Evolutionary conservation across 2,888 invertebrate genomes (phyloP).

Genomic region (Eudemis profundana): DNA sequence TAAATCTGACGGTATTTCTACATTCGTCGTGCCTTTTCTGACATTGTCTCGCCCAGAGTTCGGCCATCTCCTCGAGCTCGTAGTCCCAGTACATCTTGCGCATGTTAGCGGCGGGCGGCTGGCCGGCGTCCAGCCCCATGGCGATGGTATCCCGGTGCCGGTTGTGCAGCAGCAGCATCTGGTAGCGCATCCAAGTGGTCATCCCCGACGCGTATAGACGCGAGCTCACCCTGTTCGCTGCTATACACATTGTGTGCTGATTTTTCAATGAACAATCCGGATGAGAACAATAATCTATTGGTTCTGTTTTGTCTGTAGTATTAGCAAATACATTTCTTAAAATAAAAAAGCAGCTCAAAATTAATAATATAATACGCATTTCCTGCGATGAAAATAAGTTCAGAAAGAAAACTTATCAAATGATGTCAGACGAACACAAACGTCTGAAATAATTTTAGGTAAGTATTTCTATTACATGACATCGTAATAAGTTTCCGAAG

Average conservation of each 20-base stretch:
- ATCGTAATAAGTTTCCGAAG: no score
- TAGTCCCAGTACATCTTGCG: slow-evolving; percentile 83
- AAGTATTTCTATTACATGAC: no score
- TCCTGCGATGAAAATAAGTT: slow-evolving; percentile 44
- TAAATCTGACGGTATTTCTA: slow-evolving; percentile 75
- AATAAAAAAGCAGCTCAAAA: slow-evolving; percentile 59
- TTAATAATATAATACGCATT: slow-evolving; percentile 58
- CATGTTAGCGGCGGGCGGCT: slow-evolving; percentile 81
- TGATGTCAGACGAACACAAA: no score
- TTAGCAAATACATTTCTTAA: slow-evolving; percentile 51
- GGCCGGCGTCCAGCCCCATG: slow-evolving; percentile 77
- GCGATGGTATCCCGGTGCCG: slow-evolving; percentile 79
- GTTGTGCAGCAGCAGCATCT: slow-evolving; percentile 75
- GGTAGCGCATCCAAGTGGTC: slow-evolving; percentile 79
- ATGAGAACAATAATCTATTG: slow-evolving; percentile 63
- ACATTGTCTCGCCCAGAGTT: slow-evolving; percentile 80
- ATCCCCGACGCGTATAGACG: slow-evolving; percentile 76
- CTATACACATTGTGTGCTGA: slow-evolving; percentile 76
- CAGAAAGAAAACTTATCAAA: slow-evolving; percentile 14
- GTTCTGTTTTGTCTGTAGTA: slow-evolving; percentile 33
- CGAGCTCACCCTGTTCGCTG: slow-evolving; percentile 67
- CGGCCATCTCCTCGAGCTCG: slow-evolving; percentile 77
- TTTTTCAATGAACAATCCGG: slow-evolving; percentile 76
- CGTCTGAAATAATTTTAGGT: no score
- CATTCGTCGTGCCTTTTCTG: slow-evolving; percentile 81